Evolutionary conservation across 30 jellyfish, hydroid and myxozoan species (phyloP).

Genomic region (Aurelia coerulea): DNA sequence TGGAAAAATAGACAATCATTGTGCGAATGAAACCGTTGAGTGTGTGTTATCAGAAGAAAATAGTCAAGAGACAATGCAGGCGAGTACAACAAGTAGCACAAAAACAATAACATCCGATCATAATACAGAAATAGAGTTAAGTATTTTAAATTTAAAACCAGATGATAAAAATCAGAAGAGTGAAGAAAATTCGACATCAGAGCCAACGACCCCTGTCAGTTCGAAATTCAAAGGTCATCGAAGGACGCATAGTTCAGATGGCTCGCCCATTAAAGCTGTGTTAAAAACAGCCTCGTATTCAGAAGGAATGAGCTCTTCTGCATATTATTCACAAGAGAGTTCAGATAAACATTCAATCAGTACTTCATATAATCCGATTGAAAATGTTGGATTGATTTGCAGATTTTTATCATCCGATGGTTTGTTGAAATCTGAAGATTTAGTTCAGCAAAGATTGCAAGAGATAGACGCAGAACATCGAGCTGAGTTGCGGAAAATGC

Average conservation of each 20-base stretch:
- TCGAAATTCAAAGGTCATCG: constrained; percentile 65
- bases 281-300: constrained; percentile 55
- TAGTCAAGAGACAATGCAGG: constrained; percentile 32
- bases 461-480: constrained; percentile 65
- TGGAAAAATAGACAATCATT: not conserved
- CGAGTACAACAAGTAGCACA: constrained; percentile 73
- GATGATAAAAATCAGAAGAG: constrained; percentile 25
- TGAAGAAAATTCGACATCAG: constrained; percentile 57
- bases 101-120: constrained; percentile 42
- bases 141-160: not conserved
- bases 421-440: constrained; percentile 55
- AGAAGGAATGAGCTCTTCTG: constrained; percentile 57
- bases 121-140: constrained; percentile 8
- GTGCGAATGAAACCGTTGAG: not conserved
- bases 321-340: constrained; percentile 41
- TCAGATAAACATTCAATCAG: constrained; percentile 7
- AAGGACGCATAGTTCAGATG: constrained; percentile 73
- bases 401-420: constrained; percentile 84
- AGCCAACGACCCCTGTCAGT: constrained; percentile 65
- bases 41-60: not conserved
- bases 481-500: constrained; percentile 67
- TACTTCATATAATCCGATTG: constrained; percentile 11
- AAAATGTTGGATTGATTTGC: constrained; percentile 24
- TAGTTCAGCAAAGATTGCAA: constrained; percentile 59
- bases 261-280: constrained; percentile 40